Evolutionary conservation across 2,888 invertebrate genomes (phyloP).

Genomic region (Drosophila kanekoi): DNA sequence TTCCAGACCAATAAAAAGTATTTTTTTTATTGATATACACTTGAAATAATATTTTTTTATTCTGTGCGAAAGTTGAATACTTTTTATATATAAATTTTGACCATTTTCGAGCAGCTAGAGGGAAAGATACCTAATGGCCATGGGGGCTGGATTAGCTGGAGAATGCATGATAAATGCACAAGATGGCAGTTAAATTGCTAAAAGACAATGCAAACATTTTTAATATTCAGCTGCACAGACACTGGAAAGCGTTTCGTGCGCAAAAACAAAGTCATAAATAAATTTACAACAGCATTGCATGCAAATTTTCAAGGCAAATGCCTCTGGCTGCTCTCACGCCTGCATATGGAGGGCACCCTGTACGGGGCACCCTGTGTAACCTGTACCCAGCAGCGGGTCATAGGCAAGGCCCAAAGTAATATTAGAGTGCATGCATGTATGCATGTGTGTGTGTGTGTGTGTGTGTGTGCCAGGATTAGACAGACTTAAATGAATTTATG

Average conservation of each 20-base stretch:
- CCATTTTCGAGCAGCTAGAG: background rate
- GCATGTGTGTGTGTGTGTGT: conserved; percentile 21
- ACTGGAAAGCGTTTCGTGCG: conserved; percentile 33
- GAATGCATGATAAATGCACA: conserved; percentile 46
- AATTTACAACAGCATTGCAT: conserved; percentile 69
- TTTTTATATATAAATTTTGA: background rate
- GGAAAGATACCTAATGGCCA: background rate
- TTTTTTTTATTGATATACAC: background rate
- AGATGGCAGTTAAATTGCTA: conserved; percentile 32
- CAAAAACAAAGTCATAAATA: conserved; percentile 67
- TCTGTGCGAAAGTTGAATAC: background rate
- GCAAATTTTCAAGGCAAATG: conserved; percentile 52
- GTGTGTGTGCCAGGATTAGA: conserved; percentile 59
- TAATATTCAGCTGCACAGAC: conserved; percentile 19
- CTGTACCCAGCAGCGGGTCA: conserved; percentile 3
- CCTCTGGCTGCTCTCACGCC: conserved; percentile 1
- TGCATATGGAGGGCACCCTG: conserved; percentile 17
- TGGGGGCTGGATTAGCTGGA: background rate
- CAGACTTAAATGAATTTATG: conserved; percentile 74
- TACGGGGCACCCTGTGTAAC: background rate
- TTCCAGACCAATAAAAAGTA: background rate
- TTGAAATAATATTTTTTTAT: background rate
- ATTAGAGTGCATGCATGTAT: too few relatives aligned
- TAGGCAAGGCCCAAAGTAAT: conserved; percentile 45
- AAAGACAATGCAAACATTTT: conserved; percentile 55